Conservation (phyloP, 1,140 invertebrate genomes). For the Drosophila paulistorum region DNA sequence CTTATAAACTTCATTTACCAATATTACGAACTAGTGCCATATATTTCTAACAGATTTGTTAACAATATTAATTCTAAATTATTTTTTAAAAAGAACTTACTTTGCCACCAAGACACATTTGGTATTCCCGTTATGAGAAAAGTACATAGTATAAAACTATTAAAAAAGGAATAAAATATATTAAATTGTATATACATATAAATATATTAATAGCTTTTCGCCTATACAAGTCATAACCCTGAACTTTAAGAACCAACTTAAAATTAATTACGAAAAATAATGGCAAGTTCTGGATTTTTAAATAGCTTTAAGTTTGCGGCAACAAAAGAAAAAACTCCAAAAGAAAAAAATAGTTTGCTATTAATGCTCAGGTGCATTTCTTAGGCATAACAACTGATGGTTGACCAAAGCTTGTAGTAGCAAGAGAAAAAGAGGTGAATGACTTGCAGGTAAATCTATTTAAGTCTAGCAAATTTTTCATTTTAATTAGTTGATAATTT, state of each 20-base stretch:
- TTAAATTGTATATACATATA: too few species aligned
- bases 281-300: neutral
- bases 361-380: slow-evolving; percentile 40
- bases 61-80: too few species aligned
- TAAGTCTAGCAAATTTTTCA: slow-evolving; percentile 22
- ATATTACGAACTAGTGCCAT: too few species aligned
- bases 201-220: too few species aligned
- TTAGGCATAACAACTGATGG: slow-evolving; percentile 14
- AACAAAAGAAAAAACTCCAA: neutral
- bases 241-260: neutral
- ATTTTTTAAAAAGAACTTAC: too few species aligned
- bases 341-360: neutral
- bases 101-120: too few species aligned
- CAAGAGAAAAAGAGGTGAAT: neutral
- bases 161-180: too few species aligned
- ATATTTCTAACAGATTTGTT: too few species aligned
- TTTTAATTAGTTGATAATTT: neutral
- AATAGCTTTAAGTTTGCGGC: neutral
- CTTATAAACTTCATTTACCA: too few species aligned
- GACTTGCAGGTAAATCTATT: slow-evolving; percentile 17
- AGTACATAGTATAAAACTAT: too few species aligned
- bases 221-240: too few species aligned
- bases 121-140: too few species aligned
- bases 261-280: neutral
- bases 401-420: neutral